Evolutionary conservation across 2,797 vertebrate species (phyloP).

Genomic region (Paguma larvata): DNA sequence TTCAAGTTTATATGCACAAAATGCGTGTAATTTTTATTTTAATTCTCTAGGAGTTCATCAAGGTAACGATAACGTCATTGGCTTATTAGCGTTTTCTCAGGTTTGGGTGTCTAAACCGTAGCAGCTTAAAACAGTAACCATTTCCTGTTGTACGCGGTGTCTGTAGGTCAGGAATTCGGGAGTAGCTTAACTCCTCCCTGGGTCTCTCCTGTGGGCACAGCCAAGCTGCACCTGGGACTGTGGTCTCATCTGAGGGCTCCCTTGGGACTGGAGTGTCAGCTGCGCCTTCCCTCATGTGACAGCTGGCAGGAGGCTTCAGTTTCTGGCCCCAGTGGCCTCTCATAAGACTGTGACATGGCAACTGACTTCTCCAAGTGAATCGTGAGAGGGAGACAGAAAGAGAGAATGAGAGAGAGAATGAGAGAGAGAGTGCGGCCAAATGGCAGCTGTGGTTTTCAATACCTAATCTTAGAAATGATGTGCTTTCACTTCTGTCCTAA

Average conservation of each 20-base stretch:
- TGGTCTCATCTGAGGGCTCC: neutral
- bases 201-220: neutral
- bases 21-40: neutral
- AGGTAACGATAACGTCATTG: neutral
- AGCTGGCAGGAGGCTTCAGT: neutral
- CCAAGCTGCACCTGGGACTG: neutral
- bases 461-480: neutral
- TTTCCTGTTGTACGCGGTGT: neutral
- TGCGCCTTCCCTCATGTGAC: neutral
- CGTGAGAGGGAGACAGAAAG: neutral
- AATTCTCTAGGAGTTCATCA: conserved; percentile 24
- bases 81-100: conserved; percentile 1
- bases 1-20: neutral
- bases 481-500: neutral
- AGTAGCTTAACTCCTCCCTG: neutral
- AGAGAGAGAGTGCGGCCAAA: neutral
- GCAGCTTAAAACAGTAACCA: neutral
- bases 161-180: neutral
- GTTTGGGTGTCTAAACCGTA: neutral
- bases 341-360: neutral
- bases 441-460: neutral
- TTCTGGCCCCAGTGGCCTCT: neutral
- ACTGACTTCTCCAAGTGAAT: neutral
- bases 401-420: neutral
- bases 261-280: neutral